Percentiles rank a stretch among this genome's conserved stretches.
Conservation (phyloP, 2,888 invertebrate species). For the Idaea dimidiata region DNA sequence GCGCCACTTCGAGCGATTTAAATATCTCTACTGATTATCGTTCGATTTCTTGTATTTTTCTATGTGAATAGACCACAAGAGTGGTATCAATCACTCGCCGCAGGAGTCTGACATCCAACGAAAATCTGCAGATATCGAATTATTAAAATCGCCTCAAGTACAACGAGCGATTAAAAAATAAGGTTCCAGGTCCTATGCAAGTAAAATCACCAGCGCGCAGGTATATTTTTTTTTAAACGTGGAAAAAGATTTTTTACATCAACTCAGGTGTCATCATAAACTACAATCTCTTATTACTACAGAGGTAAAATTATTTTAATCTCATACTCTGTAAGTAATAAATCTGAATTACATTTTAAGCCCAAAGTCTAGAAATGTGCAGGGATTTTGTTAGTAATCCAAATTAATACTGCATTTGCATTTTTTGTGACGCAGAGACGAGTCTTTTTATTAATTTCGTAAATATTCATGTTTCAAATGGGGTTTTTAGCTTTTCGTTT, state of each 20-base stretch:
- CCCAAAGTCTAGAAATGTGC: slow-evolving; percentile 12
- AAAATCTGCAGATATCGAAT: too few species aligned
- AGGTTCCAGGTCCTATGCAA: too few species aligned
- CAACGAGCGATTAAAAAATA: too few species aligned
- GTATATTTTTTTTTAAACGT: not conserved
- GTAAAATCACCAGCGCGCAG: too few species aligned
- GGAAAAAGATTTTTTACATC: not conserved
- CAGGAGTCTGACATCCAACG: too few species aligned
- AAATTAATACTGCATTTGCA: slow-evolving; percentile 26
- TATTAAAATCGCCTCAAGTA: too few species aligned
- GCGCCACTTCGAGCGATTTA: too few species aligned
- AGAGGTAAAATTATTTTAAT: not conserved
- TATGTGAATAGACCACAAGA: too few species aligned
- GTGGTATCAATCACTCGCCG: too few species aligned
- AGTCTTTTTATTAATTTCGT: not conserved
- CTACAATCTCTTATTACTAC: not conserved
- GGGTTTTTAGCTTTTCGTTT: not conserved
- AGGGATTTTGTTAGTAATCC: slow-evolving; percentile 23
- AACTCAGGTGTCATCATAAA: not conserved
- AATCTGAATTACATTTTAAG: slow-evolving; percentile 18
- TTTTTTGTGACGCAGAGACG: slow-evolving; percentile 8
- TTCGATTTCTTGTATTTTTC: too few species aligned
- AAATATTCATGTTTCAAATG: not conserved
- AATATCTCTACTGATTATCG: too few species aligned
- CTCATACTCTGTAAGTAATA: not conserved